Evolutionary conservation across 2,113 vertebrate genomes (phyloP).

Genomic region (Noturus placidus): DNA sequence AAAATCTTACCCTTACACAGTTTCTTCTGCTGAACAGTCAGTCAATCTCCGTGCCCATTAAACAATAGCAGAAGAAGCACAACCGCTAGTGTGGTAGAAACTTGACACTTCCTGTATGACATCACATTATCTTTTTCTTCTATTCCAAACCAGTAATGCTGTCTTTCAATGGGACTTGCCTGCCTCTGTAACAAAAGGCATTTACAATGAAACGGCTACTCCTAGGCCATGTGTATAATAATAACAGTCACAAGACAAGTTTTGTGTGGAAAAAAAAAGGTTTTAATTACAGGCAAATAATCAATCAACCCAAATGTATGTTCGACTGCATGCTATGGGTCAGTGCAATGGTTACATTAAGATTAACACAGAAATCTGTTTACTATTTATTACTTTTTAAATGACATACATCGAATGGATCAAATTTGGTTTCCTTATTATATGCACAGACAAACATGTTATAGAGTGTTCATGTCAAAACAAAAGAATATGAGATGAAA

Average conservation of each 20-base stretch:
- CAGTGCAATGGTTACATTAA: neutral
- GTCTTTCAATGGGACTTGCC: neutral
- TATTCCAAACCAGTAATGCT: neutral
- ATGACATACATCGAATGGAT: neutral
- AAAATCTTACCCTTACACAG: neutral
- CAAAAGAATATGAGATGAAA: neutral
- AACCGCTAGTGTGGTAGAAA: neutral
- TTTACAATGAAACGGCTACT: neutral
- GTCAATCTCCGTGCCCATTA: neutral
- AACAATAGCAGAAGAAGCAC: neutral
- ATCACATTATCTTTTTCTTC: slow-evolving; percentile 10
- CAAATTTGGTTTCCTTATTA: neutral
- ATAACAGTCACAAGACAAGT: neutral
- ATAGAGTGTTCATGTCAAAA: neutral
- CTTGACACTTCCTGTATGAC: neutral
- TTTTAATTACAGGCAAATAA: slow-evolving; percentile 17
- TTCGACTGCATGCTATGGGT: neutral
- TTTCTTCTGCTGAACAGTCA: neutral
- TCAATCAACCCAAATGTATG: neutral
- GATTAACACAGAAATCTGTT: neutral
- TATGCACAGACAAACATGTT: neutral
- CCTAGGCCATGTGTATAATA: neutral
- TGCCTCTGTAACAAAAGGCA: neutral
- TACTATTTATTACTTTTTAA: neutral
- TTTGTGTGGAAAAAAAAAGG: neutral